phyloP scores from a whole-genome alignment of 2,888 invertebrate genomes.

The Pantelozetes paolii region DNA sequence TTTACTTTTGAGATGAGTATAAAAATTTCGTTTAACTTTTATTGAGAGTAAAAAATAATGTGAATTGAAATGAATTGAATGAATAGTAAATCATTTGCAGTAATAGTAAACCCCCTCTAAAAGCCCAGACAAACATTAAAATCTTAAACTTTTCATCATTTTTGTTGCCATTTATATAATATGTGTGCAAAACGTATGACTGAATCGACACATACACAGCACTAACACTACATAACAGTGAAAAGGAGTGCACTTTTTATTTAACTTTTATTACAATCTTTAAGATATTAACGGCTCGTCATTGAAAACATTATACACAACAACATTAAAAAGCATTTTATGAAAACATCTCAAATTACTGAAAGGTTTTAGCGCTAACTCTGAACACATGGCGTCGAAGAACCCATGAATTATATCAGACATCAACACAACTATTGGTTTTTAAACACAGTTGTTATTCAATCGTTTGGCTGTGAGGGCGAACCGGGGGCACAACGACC shows the following conservation, averaged over 20 bases:
- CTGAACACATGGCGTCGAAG: background rate
- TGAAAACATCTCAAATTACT: background rate
- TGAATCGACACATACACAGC: background rate
- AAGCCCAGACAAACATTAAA: background rate
- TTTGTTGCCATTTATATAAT: background rate
- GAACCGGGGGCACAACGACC: background rate
- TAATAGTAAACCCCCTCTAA: background rate
- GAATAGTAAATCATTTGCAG: background rate
- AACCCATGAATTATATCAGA: conserved; percentile 10
- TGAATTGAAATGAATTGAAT: background rate
- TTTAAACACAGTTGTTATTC: background rate
- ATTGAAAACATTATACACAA: background rate
- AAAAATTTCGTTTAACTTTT: background rate
- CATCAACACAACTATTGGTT: background rate
- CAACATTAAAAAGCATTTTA: background rate
- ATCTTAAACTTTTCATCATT: background rate
- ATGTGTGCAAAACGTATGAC: background rate
- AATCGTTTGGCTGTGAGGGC: background rate
- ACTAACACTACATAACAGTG: background rate
- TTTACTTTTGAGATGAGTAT: background rate
- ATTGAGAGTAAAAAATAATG: conserved; percentile 1
- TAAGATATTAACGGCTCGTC: conserved; percentile 1
- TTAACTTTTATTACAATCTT: background rate
- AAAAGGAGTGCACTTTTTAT: background rate
- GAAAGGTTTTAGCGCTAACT: background rate